Conservation (phyloP, 2,888 invertebrate species). For the Galerucella pusilla region DNA sequence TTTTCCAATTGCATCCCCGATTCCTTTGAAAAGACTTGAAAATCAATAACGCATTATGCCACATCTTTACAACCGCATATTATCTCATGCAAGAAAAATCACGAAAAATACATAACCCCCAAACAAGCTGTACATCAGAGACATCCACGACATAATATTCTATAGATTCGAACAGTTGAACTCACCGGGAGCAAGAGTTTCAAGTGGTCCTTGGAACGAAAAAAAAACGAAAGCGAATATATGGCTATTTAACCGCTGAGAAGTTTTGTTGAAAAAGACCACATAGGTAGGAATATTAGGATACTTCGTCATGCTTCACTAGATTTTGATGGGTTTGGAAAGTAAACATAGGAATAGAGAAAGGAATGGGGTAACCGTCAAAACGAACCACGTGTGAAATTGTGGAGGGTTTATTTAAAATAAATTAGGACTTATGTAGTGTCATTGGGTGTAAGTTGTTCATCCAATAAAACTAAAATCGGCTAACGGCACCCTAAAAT, state of each 20-base stretch:
- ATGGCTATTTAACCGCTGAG: conserved; percentile 51
- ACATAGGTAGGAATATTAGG: conserved; percentile 63
- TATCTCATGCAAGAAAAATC: conserved; percentile 25
- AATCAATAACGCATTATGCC: conserved; percentile 22
- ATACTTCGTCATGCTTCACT: conserved; percentile 49
- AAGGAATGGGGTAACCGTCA: conserved; percentile 16
- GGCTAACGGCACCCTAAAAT: too few species aligned
- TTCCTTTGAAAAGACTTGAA: neutral
- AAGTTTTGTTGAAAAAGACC: conserved; percentile 52
- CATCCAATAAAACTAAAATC: too few species aligned
- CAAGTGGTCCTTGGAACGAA: conserved; percentile 23
- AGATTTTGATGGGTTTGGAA: conserved; percentile 21
- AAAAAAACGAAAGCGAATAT: conserved; percentile 44
- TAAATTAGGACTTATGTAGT: neutral
- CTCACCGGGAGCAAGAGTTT: conserved; percentile 22
- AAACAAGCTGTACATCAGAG: conserved; percentile 17
- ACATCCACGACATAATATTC: conserved; percentile 27
- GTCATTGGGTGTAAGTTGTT: too few species aligned
- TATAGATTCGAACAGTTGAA: conserved; percentile 14
- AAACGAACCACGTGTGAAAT: conserved; percentile 21
- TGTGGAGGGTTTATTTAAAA: conserved; percentile 18
- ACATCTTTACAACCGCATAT: conserved; percentile 8
- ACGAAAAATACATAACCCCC: conserved; percentile 20
- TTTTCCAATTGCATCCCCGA: neutral
- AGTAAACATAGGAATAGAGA: conserved; percentile 20